A percentile compares a stretch with the other conserved stretches of the same genome.
phyloP scores from a whole-genome alignment of 2,797 vertebrate species.

The Heliangelus exortis region DNA sequence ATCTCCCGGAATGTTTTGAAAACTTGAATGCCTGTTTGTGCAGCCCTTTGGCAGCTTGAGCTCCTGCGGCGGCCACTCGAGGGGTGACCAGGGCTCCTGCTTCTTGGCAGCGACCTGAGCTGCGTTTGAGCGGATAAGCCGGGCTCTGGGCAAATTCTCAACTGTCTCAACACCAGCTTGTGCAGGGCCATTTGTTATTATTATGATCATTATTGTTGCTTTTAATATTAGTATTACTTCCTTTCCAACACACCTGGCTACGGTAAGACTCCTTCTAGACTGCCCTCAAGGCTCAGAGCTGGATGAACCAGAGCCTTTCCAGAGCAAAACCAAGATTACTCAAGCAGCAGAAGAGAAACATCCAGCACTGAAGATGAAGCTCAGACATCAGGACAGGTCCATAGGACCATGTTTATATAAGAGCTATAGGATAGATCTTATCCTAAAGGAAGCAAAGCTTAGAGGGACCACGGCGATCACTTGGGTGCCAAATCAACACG shows the following conservation, averaged over 20 bases:
- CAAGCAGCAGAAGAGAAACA: neutral
- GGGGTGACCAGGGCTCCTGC: neutral
- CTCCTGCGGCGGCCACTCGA: neutral
- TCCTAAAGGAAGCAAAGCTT: neutral
- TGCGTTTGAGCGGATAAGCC: neutral
- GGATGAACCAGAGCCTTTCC: neutral
- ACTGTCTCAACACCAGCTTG: neutral
- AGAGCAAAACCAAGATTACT: neutral
- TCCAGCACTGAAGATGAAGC: neutral
- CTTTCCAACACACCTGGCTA: neutral
- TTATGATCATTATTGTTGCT: no score
- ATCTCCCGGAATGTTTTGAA: slow-evolving; percentile 25
- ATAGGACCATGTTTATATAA: neutral
- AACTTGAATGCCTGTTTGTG: neutral
- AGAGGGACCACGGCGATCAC: neutral
- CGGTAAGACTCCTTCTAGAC: neutral
- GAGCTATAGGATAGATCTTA: neutral
- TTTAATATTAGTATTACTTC: neutral
- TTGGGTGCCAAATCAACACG: neutral
- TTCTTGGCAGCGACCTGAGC: slow-evolving; percentile 24
- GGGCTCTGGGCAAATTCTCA: neutral
- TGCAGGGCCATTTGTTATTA: no score
- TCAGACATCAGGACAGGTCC: neutral
- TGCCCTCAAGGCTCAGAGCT: neutral
- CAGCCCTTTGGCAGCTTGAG: slow-evolving; percentile 14